Evolutionary conservation across 2,113 vertebrate species (phyloP).

Genomic region (Accipiter cooperii): DNA sequence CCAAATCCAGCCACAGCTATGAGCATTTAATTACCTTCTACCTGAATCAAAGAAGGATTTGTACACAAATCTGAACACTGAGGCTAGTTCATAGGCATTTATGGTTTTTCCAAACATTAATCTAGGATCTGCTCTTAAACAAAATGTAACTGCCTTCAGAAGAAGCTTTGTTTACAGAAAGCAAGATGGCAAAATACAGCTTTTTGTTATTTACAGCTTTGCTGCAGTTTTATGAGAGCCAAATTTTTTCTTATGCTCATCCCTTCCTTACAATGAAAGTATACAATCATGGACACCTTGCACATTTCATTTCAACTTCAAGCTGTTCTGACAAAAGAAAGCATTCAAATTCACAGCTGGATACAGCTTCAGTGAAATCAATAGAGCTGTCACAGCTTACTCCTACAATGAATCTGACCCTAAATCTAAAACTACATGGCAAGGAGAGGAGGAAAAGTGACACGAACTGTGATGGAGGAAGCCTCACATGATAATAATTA

Average conservation of each 20-base stretch:
- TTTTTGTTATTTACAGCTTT: neutral
- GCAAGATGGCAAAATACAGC: neutral
- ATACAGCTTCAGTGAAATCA: neutral
- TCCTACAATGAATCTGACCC: neutral
- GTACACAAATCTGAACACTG: neutral
- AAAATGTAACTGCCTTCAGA: neutral
- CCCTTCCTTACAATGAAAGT: neutral
- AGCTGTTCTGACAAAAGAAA: neutral
- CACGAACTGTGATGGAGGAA: neutral
- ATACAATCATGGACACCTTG: neutral
- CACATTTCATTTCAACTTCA: neutral
- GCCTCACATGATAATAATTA: neutral
- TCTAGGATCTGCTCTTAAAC: neutral
- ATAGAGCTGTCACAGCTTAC: neutral
- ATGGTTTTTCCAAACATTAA: neutral
- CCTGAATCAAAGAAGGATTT: neutral
- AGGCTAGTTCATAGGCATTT: neutral
- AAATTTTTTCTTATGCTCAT: neutral
- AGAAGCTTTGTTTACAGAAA: neutral
- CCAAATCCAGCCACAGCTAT: neutral
- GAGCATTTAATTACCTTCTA: neutral
- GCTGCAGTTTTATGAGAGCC: neutral
- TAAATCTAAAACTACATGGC: neutral
- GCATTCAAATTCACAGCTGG: conserved; percentile 26
- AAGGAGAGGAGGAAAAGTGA: neutral